phyloP scores from a whole-genome alignment of 2,113 vertebrate genomes.

The Pelodiscus sinensis region DNA sequence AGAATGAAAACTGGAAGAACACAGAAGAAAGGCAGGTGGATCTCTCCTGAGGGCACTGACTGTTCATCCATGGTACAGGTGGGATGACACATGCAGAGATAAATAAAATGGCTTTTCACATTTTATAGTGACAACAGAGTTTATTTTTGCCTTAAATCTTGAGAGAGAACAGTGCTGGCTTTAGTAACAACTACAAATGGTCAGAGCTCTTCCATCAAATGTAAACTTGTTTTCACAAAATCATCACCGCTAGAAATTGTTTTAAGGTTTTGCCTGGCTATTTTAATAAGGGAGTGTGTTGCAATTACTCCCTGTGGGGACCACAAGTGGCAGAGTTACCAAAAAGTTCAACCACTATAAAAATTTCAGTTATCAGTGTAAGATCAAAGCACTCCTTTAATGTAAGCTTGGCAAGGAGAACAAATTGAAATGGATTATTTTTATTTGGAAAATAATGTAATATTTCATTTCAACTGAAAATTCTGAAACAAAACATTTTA shows the following conservation, averaged over 20 bases:
- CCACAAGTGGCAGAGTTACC: no score
- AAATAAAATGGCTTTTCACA: background rate
- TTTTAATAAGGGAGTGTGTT: background rate
- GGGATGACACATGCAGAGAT: background rate
- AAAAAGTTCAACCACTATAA: background rate
- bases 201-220: background rate
- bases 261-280: no score
- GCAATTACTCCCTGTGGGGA: background rate
- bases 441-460: background rate
- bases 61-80: background rate
- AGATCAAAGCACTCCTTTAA: background rate
- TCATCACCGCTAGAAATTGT: no score
- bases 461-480: background rate
- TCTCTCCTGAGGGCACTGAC: background rate
- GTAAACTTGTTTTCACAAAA: background rate
- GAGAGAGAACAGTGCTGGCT: background rate
- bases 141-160: background rate
- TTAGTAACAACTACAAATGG: background rate
- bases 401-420: background rate
- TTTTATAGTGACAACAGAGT: background rate
- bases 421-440: background rate
- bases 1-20: background rate
- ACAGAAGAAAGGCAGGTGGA: background rate
- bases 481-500: background rate
- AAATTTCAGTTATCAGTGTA: background rate